Evolutionary conservation across 1,140 invertebrate species (phyloP).

Genomic region (Limonius californicus): DNA sequence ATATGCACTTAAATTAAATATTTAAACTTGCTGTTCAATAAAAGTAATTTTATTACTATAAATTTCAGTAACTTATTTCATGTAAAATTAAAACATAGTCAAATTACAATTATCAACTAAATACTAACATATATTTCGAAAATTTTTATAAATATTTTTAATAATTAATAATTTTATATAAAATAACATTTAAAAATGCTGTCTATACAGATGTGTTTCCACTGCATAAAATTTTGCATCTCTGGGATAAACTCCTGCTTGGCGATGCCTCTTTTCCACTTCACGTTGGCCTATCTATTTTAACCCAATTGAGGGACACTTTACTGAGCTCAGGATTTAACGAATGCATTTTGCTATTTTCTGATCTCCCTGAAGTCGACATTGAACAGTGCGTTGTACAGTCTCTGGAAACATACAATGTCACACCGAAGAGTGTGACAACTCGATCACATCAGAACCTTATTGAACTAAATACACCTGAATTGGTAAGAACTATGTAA

Average conservation of each 20-base stretch:
- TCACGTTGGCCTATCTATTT: conserved; percentile 90
- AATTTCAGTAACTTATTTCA: no score
- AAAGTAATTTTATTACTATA: no score
- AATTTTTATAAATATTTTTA: no score
- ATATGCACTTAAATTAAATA: no score
- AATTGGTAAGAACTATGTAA: conserved; percentile 7
- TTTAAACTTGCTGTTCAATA: no score
- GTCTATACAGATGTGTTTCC: conserved; percentile 84
- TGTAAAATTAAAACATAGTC: no score
- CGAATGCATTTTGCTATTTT: conserved; percentile 95
- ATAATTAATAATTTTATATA: no score
- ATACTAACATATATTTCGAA: no score
- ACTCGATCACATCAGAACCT: conserved; percentile 67
- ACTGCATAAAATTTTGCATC: conserved; percentile 94
- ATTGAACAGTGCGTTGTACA: conserved; percentile 90
- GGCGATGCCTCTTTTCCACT: conserved; percentile 93
- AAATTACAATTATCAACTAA: no score
- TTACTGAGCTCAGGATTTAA: conserved; percentile 90
- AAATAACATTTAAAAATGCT: not conserved
- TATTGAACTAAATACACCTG: not conserved
- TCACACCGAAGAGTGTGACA: conserved; percentile 84
- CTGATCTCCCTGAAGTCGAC: conserved; percentile 96
- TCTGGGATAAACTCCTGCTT: conserved; percentile 95
- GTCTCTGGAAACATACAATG: conserved; percentile 81
- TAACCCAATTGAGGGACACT: conserved; percentile 82